Evolutionary conservation across 2,888 invertebrate genomes (phyloP).

Genomic region (Harpagoxenus sublaevis): DNA sequence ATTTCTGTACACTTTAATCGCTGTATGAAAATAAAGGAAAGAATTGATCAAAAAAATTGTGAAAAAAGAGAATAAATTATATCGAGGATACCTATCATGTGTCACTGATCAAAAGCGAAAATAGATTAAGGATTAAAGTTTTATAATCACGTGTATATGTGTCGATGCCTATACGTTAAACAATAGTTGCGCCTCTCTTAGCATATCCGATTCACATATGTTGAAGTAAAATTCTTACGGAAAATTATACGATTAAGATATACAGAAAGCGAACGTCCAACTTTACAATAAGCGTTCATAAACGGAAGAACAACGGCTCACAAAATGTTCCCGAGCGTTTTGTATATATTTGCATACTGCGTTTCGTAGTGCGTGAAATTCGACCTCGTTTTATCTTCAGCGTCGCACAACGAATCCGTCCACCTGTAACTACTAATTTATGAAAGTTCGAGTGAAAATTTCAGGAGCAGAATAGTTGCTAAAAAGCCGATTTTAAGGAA

Average conservation of each 20-base stretch:
- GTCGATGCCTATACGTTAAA: not conserved
- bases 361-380: conserved; percentile 77
- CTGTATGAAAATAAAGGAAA: not conserved
- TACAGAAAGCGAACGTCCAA: not conserved
- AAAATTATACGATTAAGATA: not conserved
- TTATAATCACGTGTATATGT: not conserved
- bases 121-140: not conserved
- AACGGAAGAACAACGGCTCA: conserved; percentile 60
- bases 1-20: not conserved
- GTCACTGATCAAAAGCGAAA: not conserved
- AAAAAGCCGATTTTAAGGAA: conserved; percentile 7
- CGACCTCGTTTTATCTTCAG: conserved; percentile 61
- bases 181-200: not conserved
- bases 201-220: not conserved
- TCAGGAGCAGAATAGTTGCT: not conserved
- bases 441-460: too few species aligned
- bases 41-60: not conserved
- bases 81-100: not conserved
- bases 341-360: conserved; percentile 81
- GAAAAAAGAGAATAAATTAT: not conserved
- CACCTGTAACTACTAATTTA: conserved; percentile 14
- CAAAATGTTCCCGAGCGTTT: conserved; percentile 76
- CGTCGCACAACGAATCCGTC: conserved; percentile 15
- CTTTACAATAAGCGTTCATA: conserved; percentile 55
- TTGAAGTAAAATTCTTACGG: not conserved